Evolutionary conservation across 2,888 invertebrate species (phyloP), one percentile per base, ranked within the genome.

Genomic region (Hanleya hanleyi): DNA sequence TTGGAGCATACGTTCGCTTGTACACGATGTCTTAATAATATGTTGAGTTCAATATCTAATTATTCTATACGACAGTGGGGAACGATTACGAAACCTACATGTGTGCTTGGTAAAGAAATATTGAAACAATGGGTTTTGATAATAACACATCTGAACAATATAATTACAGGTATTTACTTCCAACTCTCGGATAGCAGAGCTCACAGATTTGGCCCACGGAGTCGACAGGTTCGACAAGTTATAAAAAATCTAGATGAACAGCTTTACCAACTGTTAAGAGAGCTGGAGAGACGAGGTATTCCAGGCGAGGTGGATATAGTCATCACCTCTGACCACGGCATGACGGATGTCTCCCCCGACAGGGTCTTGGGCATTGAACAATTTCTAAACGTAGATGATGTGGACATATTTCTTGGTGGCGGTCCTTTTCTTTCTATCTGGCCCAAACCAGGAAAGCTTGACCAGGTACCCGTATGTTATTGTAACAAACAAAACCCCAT

Each of bases 311-410:
- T 71, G 33, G 67, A 76, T 50, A n/a, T 76, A 33, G 65, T 76
- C 51, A 65, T 76, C 22, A 9, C 69, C 6, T 76, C 76, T 0
- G 73, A 73, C 65, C 76, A 73, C 50, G 76, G 76, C 29, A 62
- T 73, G 70, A 68, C 70, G 5, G 22, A 67, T 15, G 49, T 73
- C 12, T 47, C 66, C 4, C 67, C 67, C 2, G 35, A 35, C 18
- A 15, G 64, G 15, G 64, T 64, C 12, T n/a, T 64, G 2, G 36
- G 38, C 3, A n/a, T 64, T 6, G 38, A 35, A n/a, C 3, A 64
- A 1, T 64, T 35, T 26, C 3, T 37, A 1, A 37, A 35, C 35
- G 36, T 3, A 3, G 26, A 1, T 18, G 64, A 64, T 36, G 36
- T 64, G 15, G 15, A 12, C 35, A 35, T 18, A 35, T 22, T 64